Evolutionary conservation across 2,113 vertebrate genomes (phyloP), one percentile per base, ranked within the genome.

Genomic region (Mesitornis unicolor): DNA sequence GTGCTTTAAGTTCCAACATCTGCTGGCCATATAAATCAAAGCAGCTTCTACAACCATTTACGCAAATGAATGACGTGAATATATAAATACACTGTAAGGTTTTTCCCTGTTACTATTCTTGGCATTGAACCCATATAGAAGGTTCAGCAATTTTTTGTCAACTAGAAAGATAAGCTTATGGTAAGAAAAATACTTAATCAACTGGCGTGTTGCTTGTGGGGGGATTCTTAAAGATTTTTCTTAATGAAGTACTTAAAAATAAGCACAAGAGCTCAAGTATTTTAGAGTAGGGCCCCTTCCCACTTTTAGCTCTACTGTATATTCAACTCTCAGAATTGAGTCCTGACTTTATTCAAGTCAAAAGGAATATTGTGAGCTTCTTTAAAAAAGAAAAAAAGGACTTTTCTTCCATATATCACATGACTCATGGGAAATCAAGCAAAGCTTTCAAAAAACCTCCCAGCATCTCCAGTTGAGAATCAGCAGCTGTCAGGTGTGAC

Each of bases 11-110:
- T 88, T 92, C 90, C 85, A 95, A 98, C 98, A 98, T 98, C 98
- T 98, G 98, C 95, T 97, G 96, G 82, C 97, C 96, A 96, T 97
- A 97, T 97, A 98, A 98, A 98, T 98, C 93, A 98, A 97, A 97
- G 96, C 83, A 97, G 93, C 85, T 97, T 92, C 97, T 84, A 95
- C 87, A 95, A 95, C 65, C 97, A 47, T 97, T 97, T 97, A 93
- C 86, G 42, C 89, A 97, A 96, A 97, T 91, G 92, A 97, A 97
- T 97, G 86, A 96, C 86, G 94, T 96, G 94, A 95, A 97, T 90
- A 51, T 96, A 93, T 90, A 98, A 98, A 98, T 87, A 98, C 70
- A 95, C 42, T 35, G 26, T 50, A 38, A 97, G 93, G 68, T 56
- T 95, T 93, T 83, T 74, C 57, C 51, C 65, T 54, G 31, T 88